Percentiles rank a stretch among this genome's conserved stretches.
Conservation (phyloP, 2,888 invertebrate genomes). For the Crepidodera aurea region DNA sequence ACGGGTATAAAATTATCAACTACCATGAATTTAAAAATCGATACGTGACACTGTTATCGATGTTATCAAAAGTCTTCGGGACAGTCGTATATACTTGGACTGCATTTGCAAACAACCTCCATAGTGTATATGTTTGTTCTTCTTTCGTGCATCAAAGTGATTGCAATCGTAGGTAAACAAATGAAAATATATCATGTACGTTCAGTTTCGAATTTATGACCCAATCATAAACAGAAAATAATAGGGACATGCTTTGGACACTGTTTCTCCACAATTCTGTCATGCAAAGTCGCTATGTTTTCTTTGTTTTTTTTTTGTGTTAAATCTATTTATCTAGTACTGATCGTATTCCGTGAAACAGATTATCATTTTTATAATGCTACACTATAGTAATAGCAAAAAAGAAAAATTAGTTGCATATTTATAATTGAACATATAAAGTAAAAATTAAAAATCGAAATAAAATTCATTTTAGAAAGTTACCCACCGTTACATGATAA, state of each 20-base stretch:
- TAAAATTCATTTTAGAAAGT: too few species aligned
- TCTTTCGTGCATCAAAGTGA: slow-evolving; percentile 38
- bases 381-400: too few species aligned
- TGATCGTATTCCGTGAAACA: background rate
- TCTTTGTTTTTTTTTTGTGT: background rate
- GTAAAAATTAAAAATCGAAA: too few species aligned
- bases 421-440: too few species aligned
- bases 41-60: slow-evolving; percentile 14
- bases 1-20: slow-evolving; percentile 1
- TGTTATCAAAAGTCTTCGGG: slow-evolving; percentile 20
- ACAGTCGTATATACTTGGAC: slow-evolving; percentile 12
- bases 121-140: slow-evolving; percentile 35
- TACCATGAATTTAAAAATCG: slow-evolving; percentile 24
- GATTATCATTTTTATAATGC: background rate
- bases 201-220: slow-evolving; percentile 35
- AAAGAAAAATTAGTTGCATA: too few species aligned
- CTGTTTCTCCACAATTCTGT: background rate
- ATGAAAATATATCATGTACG: slow-evolving; percentile 35
- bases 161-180: slow-evolving; percentile 39
- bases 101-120: slow-evolving; percentile 24
- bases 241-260: slow-evolving; percentile 22
- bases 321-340: background rate
- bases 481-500: too few species aligned
- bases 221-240: slow-evolving; percentile 29
- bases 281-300: slow-evolving; percentile 1